phyloP scores from a whole-genome alignment of 2,888 invertebrate species.

The Lampropteryx suffumata region DNA sequence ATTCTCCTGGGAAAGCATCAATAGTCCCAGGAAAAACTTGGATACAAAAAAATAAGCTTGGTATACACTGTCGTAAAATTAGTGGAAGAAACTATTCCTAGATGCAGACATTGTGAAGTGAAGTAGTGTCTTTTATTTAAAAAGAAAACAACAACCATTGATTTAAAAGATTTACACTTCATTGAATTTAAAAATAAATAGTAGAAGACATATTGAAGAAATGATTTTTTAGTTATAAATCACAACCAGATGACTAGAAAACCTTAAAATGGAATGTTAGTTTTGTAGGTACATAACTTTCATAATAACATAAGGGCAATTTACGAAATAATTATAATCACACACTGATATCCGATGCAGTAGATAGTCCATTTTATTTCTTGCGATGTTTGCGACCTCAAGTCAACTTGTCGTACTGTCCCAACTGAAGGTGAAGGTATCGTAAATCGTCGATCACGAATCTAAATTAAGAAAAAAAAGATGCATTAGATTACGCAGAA shows the following conservation, averaged over 20 bases:
- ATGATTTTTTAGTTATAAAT: background rate
- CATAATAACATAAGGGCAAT: background rate
- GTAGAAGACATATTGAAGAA: background rate
- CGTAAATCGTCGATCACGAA: constrained; percentile 87
- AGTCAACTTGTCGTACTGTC: constrained; percentile 45
- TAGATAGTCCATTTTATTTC: background rate
- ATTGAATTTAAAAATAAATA: background rate
- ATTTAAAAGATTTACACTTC: constrained; percentile 4
- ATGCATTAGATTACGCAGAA: too few relatives aligned
- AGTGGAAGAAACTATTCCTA: constrained; percentile 57
- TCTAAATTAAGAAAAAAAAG: constrained; percentile 64
- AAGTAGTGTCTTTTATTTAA: constrained; percentile 20
- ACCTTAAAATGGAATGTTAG: constrained; percentile 1
- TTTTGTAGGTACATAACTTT: too few relatives aligned
- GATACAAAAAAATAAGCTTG: constrained; percentile 55
- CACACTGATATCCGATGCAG: background rate
- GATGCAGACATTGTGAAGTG: constrained; percentile 38
- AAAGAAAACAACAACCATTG: constrained; percentile 1
- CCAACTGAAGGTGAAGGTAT: constrained; percentile 57
- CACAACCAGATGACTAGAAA: constrained; percentile 15
- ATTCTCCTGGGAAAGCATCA: background rate
- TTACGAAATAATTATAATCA: too few relatives aligned
- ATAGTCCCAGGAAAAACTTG: constrained; percentile 40
- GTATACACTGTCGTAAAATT: constrained; percentile 46
- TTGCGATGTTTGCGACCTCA: constrained; percentile 39